Conservation (phyloP, 37 sponge, comb jelly and placozoan genomes). For the Eunapius fragilis region DNA sequence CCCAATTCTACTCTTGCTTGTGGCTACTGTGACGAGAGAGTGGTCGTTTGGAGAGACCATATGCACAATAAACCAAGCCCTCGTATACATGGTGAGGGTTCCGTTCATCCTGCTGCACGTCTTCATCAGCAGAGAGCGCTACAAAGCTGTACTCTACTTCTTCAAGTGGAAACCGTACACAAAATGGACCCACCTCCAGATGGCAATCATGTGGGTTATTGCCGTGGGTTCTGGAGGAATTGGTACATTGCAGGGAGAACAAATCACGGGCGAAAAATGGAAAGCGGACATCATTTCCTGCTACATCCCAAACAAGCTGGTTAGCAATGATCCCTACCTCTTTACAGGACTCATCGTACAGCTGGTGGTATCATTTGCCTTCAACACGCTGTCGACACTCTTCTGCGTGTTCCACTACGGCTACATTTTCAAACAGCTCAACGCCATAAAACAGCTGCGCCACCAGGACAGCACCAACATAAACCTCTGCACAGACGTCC, state of each 20-base stretch:
- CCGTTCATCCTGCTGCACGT: neutral
- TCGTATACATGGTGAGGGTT: neutral
- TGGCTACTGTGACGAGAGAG: neutral
- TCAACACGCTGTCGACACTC: neutral
- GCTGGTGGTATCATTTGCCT: neutral
- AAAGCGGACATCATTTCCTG: neutral
- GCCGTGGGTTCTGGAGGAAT: neutral
- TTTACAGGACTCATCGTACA: neutral
- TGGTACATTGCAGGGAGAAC: neutral
- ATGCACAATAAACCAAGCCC: neutral
- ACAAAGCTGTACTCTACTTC: neutral
- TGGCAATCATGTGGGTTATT: neutral
- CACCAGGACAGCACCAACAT: neutral
- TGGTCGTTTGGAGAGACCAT: neutral
- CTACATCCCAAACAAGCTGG: neutral
- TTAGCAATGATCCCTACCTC: neutral
- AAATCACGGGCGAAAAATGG: neutral
- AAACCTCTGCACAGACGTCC: neutral
- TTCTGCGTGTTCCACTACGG: neutral
- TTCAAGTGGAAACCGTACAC: neutral
- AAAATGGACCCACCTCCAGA: neutral
- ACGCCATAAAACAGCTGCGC: neutral
- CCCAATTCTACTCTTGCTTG: neutral
- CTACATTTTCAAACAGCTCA: neutral
- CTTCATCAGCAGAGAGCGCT: neutral